Evolutionary conservation across 1,140 invertebrate genomes (phyloP).

Genomic region (Caenorhabditis inopinata): DNA sequence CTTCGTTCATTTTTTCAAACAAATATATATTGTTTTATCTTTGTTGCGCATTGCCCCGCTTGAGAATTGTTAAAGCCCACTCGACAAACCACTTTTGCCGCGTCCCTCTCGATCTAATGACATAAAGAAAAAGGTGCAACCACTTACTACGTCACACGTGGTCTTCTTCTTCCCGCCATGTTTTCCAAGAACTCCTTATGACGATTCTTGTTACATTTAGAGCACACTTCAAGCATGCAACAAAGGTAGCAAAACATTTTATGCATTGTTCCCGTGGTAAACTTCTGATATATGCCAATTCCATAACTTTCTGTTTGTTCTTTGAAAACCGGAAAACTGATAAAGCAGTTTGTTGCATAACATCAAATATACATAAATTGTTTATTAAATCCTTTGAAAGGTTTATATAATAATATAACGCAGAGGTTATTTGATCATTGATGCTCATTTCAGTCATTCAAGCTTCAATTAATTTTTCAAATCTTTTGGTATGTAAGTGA

Average conservation of each 20-base stretch:
- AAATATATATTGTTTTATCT: not conserved
- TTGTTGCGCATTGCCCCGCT: not conserved
- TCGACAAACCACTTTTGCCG: conserved; percentile 33
- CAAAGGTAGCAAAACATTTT: no score
- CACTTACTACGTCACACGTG: not conserved
- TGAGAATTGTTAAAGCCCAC: conserved; percentile 7
- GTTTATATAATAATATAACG: no score
- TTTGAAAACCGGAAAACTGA: not conserved
- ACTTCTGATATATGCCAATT: no score
- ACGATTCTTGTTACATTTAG: not conserved
- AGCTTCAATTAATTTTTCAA: no score
- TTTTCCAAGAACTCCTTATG: no score
- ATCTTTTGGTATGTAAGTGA: no score
- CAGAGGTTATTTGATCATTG: no score
- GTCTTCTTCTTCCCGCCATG: not conserved
- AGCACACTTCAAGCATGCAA: not conserved
- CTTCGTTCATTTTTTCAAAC: not conserved
- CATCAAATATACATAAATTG: not conserved
- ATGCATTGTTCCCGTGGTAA: no score
- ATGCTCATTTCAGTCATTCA: no score
- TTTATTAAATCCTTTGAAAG: no score
- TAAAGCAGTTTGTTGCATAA: not conserved
- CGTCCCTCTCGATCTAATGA: conserved; percentile 19
- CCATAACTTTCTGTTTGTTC: no score
- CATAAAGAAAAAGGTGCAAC: not conserved